Evolutionary conservation across 2,888 invertebrate species (phyloP).

Genomic region (Adelphocoris suturalis): DNA sequence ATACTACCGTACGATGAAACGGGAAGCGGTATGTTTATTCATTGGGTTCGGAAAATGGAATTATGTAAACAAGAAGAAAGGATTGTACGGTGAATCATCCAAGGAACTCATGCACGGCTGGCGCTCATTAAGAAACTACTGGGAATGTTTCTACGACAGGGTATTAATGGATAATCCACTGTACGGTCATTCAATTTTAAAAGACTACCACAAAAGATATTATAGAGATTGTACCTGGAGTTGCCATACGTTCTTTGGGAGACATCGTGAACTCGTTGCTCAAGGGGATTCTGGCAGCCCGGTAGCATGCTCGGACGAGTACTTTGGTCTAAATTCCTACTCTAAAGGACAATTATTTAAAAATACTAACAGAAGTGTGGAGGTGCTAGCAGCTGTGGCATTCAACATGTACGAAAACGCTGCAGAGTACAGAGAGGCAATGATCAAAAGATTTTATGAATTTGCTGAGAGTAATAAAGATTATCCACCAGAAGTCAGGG

Average conservation of each 20-base stretch:
- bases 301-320: neutral
- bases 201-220: neutral
- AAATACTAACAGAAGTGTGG: neutral
- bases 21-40: neutral
- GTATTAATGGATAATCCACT: neutral
- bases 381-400: neutral
- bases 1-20: neutral
- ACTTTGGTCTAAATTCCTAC: neutral
- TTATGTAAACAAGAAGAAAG: neutral
- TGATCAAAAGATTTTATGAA: neutral
- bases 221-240: neutral
- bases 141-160: neutral
- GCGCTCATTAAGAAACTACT: slow-evolving; percentile 2
- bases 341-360: neutral
- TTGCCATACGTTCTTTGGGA: slow-evolving; percentile 32
- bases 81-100: neutral
- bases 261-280: neutral
- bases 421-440: neutral
- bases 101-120: neutral
- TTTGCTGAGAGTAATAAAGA: neutral
- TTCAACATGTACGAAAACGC: slow-evolving; percentile 1
- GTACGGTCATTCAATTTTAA: neutral
- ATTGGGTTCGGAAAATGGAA: neutral
- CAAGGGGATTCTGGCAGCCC: slow-evolving; percentile 29
- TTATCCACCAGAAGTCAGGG: neutral